Conservation (phyloP, 2,113 vertebrate genomes). For the Mixornis gularis region DNA sequence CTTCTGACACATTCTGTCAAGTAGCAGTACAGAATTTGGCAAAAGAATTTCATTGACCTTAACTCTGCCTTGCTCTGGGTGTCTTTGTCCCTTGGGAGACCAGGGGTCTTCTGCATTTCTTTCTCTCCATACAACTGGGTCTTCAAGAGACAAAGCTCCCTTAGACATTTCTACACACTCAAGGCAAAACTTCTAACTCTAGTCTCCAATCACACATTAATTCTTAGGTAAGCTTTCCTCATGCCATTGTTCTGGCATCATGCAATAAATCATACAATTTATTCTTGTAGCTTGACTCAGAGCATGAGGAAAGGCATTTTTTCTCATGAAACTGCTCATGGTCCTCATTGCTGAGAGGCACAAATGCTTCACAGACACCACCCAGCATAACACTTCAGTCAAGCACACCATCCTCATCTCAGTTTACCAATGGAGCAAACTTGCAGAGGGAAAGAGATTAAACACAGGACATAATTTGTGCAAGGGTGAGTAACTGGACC, state of each 20-base stretch:
- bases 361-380: background rate
- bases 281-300: background rate
- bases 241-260: rapidly evolving
- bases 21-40: background rate
- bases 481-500: background rate
- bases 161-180: background rate
- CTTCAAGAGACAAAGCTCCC: background rate
- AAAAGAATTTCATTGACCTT: background rate
- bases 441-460: background rate
- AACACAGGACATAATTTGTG: background rate
- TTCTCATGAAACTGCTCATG: background rate
- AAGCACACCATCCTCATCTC: background rate
- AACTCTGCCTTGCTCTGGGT: background rate
- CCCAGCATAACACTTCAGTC: background rate
- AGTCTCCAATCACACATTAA: background rate
- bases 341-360: background rate
- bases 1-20: background rate
- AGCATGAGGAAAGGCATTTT: background rate
- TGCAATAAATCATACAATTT: background rate
- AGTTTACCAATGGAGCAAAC: background rate
- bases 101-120: background rate
- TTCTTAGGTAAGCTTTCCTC: background rate
- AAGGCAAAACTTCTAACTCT: background rate
- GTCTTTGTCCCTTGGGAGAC: background rate
- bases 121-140: background rate